Conservation (phyloP, 2,888 invertebrate species). For the Operophtera brumata region DNA sequence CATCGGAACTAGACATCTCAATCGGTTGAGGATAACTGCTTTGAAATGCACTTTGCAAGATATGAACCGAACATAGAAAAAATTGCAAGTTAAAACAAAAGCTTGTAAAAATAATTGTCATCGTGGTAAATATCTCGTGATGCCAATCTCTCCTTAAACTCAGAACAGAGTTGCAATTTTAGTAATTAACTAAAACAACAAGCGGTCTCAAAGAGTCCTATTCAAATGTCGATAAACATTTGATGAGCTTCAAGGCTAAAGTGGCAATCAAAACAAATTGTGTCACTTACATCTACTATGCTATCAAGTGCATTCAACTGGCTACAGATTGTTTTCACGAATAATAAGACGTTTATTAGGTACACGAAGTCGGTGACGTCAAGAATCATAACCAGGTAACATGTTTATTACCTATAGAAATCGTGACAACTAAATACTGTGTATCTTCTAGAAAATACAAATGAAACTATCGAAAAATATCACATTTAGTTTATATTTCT, state of each 20-base stretch:
- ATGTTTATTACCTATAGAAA: no score
- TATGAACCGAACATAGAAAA: no score
- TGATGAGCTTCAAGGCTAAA: not conserved
- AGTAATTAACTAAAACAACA: not conserved
- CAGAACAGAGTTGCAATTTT: not conserved
- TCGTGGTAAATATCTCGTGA: not conserved
- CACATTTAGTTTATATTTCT: not conserved
- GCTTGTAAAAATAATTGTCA: no score
- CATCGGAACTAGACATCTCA: no score
- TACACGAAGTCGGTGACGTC: not conserved
- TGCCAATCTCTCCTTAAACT: not conserved
- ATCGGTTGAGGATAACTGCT: no score
- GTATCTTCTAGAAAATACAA: not conserved
- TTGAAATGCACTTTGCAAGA: no score
- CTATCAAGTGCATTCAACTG: not conserved
- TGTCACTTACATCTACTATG: not conserved
- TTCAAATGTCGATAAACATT: not conserved
- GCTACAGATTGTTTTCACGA: not conserved
- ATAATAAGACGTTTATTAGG: no score
- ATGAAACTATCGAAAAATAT: not conserved
- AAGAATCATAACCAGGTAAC: not conserved
- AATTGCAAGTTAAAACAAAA: no score
- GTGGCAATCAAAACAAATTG: not conserved
- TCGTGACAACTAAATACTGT: not conserved
- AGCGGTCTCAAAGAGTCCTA: not conserved